Evolutionary conservation across 2,797 vertebrate species (phyloP).

Genomic region (Podarcis lilfordi): DNA sequence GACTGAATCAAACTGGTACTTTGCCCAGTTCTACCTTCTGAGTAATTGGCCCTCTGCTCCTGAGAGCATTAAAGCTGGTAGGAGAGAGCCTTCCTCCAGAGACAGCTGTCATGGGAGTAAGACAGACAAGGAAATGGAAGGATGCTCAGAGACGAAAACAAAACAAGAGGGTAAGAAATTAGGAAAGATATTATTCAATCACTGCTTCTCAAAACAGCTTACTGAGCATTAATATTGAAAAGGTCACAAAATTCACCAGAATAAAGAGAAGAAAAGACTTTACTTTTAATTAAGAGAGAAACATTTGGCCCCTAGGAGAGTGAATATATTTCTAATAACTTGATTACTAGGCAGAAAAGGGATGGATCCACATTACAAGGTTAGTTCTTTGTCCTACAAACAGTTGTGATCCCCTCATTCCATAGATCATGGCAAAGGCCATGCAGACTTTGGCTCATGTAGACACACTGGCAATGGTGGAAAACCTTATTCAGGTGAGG

Average conservation of each 20-base stretch:
- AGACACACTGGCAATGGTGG: too few species aligned
- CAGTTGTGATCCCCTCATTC: too few species aligned
- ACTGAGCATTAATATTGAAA: background rate
- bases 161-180: too few species aligned
- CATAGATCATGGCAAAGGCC: too few species aligned
- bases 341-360: background rate
- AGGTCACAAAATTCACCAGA: background rate
- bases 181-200: background rate
- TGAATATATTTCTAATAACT: background rate
- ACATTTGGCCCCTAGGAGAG: background rate
- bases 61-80: background rate
- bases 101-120: background rate
- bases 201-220: background rate
- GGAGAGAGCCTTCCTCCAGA: background rate
- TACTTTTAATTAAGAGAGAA: background rate
- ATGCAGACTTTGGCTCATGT: too few species aligned
- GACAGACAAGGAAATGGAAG: background rate
- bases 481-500: too few species aligned
- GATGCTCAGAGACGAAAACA: too few species aligned
- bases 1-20: background rate
- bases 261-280: background rate
- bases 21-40: accelerated
- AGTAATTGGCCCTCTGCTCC: accelerated
- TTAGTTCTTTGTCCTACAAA: too few species aligned
- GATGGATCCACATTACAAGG: background rate